These are phyloP conservation scores for Chionomys nivalis DNA, from an alignment of 2,113 vertebrate species.

Conservation along the genomic window DNA sequence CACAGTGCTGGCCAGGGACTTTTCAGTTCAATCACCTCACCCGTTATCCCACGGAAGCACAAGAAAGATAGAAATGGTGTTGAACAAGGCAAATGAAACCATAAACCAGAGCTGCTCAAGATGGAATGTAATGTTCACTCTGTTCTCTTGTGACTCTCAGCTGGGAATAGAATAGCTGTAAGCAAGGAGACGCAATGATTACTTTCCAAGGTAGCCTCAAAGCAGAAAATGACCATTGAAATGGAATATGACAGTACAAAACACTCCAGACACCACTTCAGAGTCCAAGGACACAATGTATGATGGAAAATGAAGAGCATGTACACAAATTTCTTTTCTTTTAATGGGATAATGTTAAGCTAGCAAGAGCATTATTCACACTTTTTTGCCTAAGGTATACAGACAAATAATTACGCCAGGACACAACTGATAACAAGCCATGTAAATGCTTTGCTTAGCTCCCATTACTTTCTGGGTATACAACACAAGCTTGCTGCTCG, in stretches of 20 bases:
- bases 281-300: slow-evolving; percentile 12
- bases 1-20: neutral
- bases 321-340: neutral
- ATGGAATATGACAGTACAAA: neutral
- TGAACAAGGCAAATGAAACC: slow-evolving; percentile 53
- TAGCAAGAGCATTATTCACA: neutral
- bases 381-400: neutral
- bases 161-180: slow-evolving; percentile 31
- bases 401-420: neutral
- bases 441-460: neutral
- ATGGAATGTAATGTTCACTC: slow-evolving; percentile 24
- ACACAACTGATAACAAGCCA: rapidly evolving
- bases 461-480: neutral
- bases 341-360: neutral
- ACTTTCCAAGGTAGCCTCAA: slow-evolving; percentile 47
- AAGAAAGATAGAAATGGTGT: slow-evolving; percentile 41
- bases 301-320: neutral
- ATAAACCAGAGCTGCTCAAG: slow-evolving; percentile 48
- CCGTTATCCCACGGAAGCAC: neutral
- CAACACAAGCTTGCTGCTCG: rapidly evolving
- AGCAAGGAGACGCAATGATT: slow-evolving; percentile 48
- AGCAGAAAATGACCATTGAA: neutral
- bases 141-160: neutral
- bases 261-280: neutral
- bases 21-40: neutral